Conservation (phyloP, 2,797 vertebrate genomes). For the Neostethus bicornis region DNA sequence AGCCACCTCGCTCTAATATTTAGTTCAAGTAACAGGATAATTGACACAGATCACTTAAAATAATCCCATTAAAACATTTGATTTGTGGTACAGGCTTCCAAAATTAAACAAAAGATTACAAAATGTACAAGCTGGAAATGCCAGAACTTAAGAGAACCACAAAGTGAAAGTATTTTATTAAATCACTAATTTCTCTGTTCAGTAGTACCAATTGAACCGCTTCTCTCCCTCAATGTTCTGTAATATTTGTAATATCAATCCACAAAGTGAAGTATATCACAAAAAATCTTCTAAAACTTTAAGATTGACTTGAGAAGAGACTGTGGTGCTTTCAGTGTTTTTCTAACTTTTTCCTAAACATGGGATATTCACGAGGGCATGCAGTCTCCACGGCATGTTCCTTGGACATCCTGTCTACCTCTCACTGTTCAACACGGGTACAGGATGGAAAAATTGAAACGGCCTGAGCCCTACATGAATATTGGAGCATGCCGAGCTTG, state of each 20-base stretch:
- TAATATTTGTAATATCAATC: constrained; percentile 1
- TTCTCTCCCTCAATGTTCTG: background rate
- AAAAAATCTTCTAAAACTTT: constrained; percentile 1
- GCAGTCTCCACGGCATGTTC: constrained; percentile 29
- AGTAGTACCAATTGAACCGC: background rate
- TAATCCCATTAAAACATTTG: no score
- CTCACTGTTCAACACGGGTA: constrained; percentile 58
- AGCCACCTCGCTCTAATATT: no score
- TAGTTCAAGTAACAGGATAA: no score
- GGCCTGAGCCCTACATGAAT: constrained; percentile 41
- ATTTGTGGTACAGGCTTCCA: no score
- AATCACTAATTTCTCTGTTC: background rate
- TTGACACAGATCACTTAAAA: no score
- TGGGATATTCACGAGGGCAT: constrained; percentile 20
- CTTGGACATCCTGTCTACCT: constrained; percentile 62
- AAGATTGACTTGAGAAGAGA: background rate
- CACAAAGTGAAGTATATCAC: background rate
- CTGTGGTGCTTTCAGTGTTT: background rate
- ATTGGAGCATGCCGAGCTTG: constrained; percentile 50
- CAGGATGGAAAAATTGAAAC: constrained; percentile 57
- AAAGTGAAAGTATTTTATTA: background rate
- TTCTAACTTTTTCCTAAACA: no score
- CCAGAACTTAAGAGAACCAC: background rate
- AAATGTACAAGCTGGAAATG: no score
- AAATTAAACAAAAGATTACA: background rate